Percentiles rank a stretch among this genome's conserved stretches.
Conservation (phyloP, 2,113 vertebrate genomes). For the Toxostoma redivivum region DNA sequence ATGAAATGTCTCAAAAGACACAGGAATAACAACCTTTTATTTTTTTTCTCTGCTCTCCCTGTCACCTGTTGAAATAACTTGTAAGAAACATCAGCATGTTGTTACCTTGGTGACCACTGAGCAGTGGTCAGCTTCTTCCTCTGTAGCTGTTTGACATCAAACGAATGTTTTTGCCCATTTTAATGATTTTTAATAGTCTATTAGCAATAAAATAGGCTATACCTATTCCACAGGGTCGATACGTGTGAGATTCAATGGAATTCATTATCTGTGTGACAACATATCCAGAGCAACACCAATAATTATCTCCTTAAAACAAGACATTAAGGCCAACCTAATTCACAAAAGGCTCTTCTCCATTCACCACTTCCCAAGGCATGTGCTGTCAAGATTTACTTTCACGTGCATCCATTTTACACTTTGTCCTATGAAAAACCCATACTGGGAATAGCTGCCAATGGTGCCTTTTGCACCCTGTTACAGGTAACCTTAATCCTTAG, state of each 20-base stretch:
- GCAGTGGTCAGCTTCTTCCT: background rate
- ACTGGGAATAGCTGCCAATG: background rate
- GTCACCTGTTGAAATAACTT: background rate
- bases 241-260: background rate
- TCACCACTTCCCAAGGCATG: background rate
- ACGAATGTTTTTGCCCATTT: background rate
- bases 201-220: background rate
- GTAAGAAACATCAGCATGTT: accelerated
- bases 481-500: background rate
- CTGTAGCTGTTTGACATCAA: background rate
- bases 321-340: background rate
- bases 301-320: background rate
- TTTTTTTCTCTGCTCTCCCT: background rate
- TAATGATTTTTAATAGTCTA: background rate
- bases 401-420: background rate
- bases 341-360: background rate
- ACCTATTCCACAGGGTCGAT: background rate
- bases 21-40: accelerated
- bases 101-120: background rate
- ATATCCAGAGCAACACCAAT: background rate
- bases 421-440: background rate
- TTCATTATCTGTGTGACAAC: background rate
- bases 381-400: background rate
- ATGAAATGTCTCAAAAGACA: background rate
- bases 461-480: background rate